Conservation (phyloP, 1,140 invertebrate genomes). For the Ostrea edulis region DNA sequence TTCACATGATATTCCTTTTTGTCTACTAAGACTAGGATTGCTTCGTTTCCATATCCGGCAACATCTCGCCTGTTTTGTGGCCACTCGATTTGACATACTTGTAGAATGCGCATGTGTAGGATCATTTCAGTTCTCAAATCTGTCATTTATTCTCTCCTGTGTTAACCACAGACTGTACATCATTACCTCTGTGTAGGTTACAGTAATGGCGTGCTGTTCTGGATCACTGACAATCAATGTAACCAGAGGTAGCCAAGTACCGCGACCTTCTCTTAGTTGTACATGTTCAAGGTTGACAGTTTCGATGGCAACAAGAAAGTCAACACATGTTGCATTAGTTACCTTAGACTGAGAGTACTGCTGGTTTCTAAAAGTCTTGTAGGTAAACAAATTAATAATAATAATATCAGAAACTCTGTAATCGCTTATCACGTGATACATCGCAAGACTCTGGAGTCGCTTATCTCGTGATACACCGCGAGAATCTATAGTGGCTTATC, state of each 20-base stretch:
- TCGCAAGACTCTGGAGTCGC: too few species aligned
- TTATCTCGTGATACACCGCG: too few species aligned
- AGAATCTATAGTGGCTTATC: too few species aligned
- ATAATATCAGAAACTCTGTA: too few species aligned
- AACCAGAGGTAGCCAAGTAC: not conserved
- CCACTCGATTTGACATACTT: not conserved
- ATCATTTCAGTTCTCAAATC: not conserved
- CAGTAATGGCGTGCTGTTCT: not conserved
- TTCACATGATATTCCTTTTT: too few species aligned
- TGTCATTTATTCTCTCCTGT: not conserved
- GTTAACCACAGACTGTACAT: not conserved
- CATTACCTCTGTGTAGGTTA: not conserved
- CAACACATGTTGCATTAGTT: not conserved
- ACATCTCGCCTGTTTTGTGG: slow-evolving; percentile 8
- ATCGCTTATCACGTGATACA: too few species aligned
- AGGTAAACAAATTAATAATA: too few species aligned
- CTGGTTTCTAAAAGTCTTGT: slow-evolving; percentile 3
- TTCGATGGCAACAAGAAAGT: not conserved
- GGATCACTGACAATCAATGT: not conserved
- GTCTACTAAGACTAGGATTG: not conserved
- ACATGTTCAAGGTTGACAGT: not conserved
- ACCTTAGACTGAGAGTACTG: not conserved
- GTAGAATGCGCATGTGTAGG: slow-evolving; percentile 5
- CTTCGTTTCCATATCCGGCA: not conserved
- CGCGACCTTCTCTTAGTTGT: not conserved